Conservation (phyloP, 2,888 invertebrate genomes). For the Elmis aenea region DNA sequence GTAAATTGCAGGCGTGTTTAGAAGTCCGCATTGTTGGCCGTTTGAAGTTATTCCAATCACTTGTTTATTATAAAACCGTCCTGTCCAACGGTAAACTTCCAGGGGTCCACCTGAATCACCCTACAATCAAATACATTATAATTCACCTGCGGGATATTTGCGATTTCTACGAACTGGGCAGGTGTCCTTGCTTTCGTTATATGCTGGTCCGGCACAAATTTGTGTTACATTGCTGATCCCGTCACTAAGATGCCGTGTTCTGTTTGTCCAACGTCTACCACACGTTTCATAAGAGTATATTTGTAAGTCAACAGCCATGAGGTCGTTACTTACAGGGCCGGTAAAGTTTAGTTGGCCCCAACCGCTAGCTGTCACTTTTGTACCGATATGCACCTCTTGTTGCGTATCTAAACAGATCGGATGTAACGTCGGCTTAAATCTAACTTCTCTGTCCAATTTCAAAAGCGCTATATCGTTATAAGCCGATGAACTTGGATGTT, state of each 20-base stretch:
- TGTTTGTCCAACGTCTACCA: constrained; percentile 10
- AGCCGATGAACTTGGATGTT: constrained; percentile 31
- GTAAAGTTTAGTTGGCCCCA: constrained; percentile 24
- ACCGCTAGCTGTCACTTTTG: constrained; percentile 23
- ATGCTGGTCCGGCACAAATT: constrained; percentile 29
- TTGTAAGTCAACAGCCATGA: constrained; percentile 24
- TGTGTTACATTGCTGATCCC: constrained; percentile 26
- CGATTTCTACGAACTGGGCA: constrained; percentile 30
- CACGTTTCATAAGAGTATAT: constrained; percentile 19
- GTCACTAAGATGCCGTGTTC: constrained; percentile 9
- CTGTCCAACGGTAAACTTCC: constrained; percentile 29
- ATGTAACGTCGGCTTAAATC: constrained; percentile 36
- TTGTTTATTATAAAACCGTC: constrained; percentile 41
- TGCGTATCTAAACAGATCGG: constrained; percentile 44
- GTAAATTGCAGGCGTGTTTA: constrained; percentile 43
- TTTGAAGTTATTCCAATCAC: constrained; percentile 47
- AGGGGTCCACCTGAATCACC: constrained; percentile 62
- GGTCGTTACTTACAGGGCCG: constrained; percentile 15
- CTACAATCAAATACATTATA: constrained; percentile 7
- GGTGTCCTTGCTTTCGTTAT: no score
- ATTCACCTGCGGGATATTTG: no score
- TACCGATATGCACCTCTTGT: constrained; percentile 3
- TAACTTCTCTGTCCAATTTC: constrained; percentile 35
- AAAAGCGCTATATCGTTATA: constrained; percentile 51
- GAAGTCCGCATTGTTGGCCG: constrained; percentile 40